Conservation (phyloP, 2,113 vertebrate species). For the Melierax canorus region DNA sequence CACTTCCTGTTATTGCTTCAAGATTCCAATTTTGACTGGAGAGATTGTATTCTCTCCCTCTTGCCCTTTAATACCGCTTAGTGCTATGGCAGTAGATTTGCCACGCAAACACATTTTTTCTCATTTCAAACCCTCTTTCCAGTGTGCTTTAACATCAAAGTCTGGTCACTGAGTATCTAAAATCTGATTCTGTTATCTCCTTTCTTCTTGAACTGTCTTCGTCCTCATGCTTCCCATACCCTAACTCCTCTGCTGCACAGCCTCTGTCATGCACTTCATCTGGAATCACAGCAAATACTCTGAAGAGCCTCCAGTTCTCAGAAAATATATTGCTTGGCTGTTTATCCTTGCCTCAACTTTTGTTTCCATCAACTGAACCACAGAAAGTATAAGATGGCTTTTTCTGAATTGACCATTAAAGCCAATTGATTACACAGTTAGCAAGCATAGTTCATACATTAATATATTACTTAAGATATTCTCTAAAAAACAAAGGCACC, state of each 20-base stretch:
- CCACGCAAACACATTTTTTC: neutral
- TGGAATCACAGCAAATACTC: neutral
- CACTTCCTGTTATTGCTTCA: slow-evolving; percentile 12
- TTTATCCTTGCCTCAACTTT: neutral
- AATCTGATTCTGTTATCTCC: neutral
- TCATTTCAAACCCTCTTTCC: neutral
- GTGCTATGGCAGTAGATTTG: neutral
- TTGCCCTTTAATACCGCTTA: neutral
- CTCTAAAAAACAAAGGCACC: neutral
- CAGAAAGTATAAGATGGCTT: neutral
- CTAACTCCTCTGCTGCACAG: neutral
- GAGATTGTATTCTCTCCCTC: neutral
- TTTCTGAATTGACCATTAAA: neutral
- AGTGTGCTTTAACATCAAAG: neutral
- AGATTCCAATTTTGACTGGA: neutral
- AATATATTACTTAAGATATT: neutral
- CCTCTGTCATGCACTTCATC: neutral
- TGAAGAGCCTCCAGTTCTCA: neutral
- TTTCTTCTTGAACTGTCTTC: neutral
- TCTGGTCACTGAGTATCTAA: neutral
- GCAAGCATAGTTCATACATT: neutral
- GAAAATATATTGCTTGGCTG: neutral
- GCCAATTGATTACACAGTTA: neutral
- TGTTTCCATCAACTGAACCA: neutral
- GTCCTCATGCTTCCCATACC: neutral